Evolutionary conservation across 1,140 invertebrate genomes (phyloP).

Genomic region (Centruroides sculpturatus): DNA sequence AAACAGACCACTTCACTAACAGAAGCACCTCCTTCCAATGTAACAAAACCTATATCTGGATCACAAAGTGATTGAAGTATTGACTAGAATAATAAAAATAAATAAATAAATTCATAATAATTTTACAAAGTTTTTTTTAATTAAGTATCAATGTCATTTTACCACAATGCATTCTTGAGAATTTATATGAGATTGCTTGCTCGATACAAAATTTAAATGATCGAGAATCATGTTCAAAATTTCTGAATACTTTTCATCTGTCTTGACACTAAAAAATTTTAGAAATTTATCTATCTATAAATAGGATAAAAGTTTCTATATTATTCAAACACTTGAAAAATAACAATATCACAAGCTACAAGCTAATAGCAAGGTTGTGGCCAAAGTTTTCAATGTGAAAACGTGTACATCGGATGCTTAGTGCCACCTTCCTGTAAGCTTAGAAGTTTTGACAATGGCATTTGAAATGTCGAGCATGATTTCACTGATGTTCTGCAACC

Average conservation of each 20-base stretch:
- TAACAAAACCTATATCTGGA: conserved; percentile 48
- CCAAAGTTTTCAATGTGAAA: no score
- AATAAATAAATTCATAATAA: not conserved
- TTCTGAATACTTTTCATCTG: conserved; percentile 52
- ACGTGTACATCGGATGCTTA: no score
- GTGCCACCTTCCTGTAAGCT: no score
- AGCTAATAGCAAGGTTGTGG: no score
- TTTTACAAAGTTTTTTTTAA: not conserved
- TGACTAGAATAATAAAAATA: conserved; percentile 43
- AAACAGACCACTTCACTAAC: conserved; percentile 22
- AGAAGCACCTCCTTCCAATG: conserved; percentile 19
- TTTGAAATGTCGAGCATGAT: no score
- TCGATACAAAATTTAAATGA: conserved; percentile 41
- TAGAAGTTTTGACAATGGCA: no score
- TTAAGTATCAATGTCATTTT: conserved; percentile 6
- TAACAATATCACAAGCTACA: no score
- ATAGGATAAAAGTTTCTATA: not conserved
- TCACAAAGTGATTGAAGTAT: conserved; percentile 59
- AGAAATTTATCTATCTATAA: not conserved
- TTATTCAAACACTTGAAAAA: no score
- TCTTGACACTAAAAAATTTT: conserved; percentile 32
- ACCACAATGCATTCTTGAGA: conserved; percentile 33
- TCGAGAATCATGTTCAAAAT: conserved; percentile 52
- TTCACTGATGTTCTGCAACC: no score
- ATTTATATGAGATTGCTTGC: conserved; percentile 25